Evolutionary conservation across 1,140 invertebrate genomes (phyloP).

Genomic region (Nasonia vitripennis): DNA sequence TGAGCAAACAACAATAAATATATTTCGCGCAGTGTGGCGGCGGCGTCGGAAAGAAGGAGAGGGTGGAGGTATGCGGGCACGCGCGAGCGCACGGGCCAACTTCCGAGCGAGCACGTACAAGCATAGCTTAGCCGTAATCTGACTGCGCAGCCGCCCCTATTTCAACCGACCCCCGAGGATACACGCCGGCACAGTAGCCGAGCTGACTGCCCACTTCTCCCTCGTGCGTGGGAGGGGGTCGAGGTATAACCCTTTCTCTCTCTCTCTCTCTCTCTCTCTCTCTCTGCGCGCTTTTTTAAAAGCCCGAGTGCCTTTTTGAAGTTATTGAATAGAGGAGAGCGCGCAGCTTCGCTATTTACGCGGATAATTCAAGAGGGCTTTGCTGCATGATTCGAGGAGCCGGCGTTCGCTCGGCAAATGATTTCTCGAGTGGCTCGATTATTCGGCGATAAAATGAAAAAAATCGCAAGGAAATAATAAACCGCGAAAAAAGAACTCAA

Average conservation of each 20-base stretch:
- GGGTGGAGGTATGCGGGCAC: constrained; percentile 38
- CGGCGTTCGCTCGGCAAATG: background rate
- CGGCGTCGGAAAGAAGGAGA: constrained; percentile 20
- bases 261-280: background rate
- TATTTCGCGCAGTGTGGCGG: constrained; percentile 66
- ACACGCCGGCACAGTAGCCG: constrained; percentile 19
- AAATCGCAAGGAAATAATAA: no score
- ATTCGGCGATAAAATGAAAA: background rate
- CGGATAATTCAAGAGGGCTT: background rate
- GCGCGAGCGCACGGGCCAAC: constrained; percentile 54
- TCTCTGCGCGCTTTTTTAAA: background rate
- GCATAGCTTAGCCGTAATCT: constrained; percentile 76
- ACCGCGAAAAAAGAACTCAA: background rate
- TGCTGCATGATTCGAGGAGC: no score
- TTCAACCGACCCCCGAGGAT: constrained; percentile 59
- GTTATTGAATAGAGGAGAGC: background rate
- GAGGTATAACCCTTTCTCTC: background rate
- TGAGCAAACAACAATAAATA: constrained; percentile 76
- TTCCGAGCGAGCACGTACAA: constrained; percentile 74
- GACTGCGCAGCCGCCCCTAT: constrained; percentile 72
- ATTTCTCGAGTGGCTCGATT: background rate
- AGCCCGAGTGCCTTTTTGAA: background rate
- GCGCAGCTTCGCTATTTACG: background rate
- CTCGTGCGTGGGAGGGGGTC: background rate
- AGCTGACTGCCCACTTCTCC: constrained; percentile 10